Base-by-base conservation (phyloP, 2,113 vertebrate species). In the Nymphicus hollandicus region DNA sequence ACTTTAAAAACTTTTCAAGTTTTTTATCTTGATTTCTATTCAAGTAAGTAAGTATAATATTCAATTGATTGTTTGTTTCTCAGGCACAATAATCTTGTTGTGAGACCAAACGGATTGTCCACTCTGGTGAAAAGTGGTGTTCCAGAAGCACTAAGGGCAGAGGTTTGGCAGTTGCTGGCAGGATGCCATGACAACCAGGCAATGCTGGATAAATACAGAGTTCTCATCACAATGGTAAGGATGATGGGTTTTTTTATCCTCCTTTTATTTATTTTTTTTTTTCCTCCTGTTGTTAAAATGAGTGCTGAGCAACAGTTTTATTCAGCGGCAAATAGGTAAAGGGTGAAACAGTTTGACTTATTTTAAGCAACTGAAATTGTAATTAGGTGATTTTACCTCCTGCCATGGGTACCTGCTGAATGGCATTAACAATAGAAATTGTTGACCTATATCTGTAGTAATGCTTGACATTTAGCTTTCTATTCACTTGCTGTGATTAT, bases 181-280 rank as follows among this genome's bases (percentile, higher is more conserved):
- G 99, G 98, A 91, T 99, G 99, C 97, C 99, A 99, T 37, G 98
- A 99, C 97, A 99, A 99, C 97, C 98, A 99, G 68, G 97, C 97
- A 11, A 98, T 99, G 98, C 97, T 99, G 97, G 99, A 99, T 83
- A 98, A 96, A 61, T 99, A 99, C 88, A 98, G 99, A 95, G 97
- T 99, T 79, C 99, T 99, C 97, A 99, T 99, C 98, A 99, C 99
- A 86, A 99, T 99, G 99, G 99, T 99, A 98, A 92, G 95, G n/a
- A 35, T 35, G n/a, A 35, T 35, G 56, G 96, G 15, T 24, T 58
- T 24, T 14, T 81, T 44, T 23, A 28, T 74, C 20, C 6, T 23
- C 27, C 41, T 12, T 41, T 41, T 41, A 20, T 29, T 6, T 43
- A 10, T 61, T 71, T 68, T 11, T 63, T 66, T 6, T 25, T 8